Conservation (phyloP, 2,113 vertebrate species). For the Clarias magur region DNA sequence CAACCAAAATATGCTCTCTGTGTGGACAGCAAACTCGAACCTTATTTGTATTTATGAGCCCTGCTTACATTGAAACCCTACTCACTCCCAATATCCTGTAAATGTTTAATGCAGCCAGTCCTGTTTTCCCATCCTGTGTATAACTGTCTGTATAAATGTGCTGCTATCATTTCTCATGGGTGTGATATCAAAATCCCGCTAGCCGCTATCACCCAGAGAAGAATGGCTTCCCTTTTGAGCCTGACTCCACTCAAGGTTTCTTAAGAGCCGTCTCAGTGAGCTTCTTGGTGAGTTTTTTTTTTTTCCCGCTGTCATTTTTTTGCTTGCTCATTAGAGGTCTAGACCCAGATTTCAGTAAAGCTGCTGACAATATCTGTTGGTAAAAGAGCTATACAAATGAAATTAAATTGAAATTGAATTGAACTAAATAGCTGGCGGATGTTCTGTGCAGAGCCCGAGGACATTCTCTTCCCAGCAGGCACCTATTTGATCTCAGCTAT, state of each 20-base stretch:
- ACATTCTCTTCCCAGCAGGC: conserved; percentile 50
- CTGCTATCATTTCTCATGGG: not conserved
- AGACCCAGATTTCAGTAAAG: conserved; percentile 21
- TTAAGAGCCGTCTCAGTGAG: not conserved
- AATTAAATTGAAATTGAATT: conserved; percentile 27
- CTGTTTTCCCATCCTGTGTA: not conserved
- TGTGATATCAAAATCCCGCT: not conserved
- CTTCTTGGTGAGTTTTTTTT: not conserved
- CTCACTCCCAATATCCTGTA: not conserved
- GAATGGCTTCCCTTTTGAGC: not conserved
- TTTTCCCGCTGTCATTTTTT: not conserved
- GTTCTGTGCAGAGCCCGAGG: conserved; percentile 40
- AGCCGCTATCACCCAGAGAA: not conserved
- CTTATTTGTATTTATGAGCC: not conserved
- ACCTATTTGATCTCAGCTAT: conserved; percentile 62
- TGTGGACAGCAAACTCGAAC: not conserved
- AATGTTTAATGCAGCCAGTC: not conserved
- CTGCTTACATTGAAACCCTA: not conserved
- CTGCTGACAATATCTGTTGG: conserved; percentile 27
- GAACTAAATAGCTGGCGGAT: conserved; percentile 35
- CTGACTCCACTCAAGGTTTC: not conserved
- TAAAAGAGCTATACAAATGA: conserved; percentile 29
- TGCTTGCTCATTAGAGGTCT: conserved; percentile 21
- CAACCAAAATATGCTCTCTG: not conserved
- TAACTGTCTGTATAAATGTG: not conserved